phyloP scores from a whole-genome alignment of 92 coral and sea anemone species.

The Parazoanthus darwini region DNA sequence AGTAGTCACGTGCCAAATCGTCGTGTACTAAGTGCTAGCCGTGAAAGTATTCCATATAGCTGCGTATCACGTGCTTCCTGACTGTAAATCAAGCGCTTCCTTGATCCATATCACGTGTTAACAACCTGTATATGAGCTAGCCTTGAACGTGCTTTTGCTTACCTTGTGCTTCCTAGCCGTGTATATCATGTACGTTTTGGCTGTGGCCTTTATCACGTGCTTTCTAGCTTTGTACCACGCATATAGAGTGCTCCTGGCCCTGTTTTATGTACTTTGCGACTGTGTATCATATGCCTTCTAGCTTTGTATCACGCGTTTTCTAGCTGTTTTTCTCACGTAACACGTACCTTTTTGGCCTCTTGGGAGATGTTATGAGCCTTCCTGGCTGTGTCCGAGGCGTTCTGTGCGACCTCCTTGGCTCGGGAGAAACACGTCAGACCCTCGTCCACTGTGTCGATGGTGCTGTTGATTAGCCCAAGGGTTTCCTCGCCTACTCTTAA shows the following conservation, averaged over 20 bases:
- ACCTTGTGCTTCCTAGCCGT: not conserved
- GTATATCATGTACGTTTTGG: not conserved
- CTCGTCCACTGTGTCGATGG: constrained; percentile 65
- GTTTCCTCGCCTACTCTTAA: constrained; percentile 64
- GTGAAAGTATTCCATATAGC: too few relatives aligned
- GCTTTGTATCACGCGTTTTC: not conserved
- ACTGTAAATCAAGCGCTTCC: not conserved
- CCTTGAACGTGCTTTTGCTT: too few relatives aligned
- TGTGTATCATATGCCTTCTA: not conserved
- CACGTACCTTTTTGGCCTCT: constrained; percentile 74
- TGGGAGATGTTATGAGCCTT: constrained; percentile 68
- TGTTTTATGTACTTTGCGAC: not conserved
- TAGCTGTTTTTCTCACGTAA: not conserved
- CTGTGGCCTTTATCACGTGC: too few relatives aligned
- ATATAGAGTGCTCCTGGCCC: not conserved
- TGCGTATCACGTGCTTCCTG: too few relatives aligned
- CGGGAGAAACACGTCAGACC: constrained; percentile 75
- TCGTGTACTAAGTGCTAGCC: not conserved
- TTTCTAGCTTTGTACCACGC: not conserved
- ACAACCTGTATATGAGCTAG: too few relatives aligned
- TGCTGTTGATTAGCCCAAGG: constrained; percentile 64
- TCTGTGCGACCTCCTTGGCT: constrained; percentile 68
- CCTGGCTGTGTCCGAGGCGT: constrained; percentile 74
- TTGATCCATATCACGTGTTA: too few relatives aligned
- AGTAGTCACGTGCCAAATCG: too few relatives aligned